Base-by-base conservation (phyloP, 1,140 invertebrate genomes). In the Cardiocondyla obscurior region DNA sequence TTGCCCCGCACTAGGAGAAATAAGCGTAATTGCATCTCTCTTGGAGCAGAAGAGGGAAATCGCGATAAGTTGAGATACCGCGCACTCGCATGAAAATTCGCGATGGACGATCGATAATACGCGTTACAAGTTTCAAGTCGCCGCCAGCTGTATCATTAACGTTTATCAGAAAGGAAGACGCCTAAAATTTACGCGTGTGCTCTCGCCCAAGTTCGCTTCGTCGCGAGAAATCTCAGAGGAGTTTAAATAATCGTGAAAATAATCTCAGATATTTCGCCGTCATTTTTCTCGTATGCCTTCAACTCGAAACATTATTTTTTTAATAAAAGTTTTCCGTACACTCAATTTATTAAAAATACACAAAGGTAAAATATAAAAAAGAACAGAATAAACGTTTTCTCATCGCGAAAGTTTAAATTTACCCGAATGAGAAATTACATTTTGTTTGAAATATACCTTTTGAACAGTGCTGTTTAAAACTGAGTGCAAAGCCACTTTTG, bases 1-100 rank as follows among this genome's bases (percentile, higher is more conserved):
- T 84, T 46, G 28, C 46, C 57, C n/a, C 19, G 39, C 42, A 72
- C 33, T 36, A 58, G 14, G 55, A 49, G 72, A 76, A 76, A 62
- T 64, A 58, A 76, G 64, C 19, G 39, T 62, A 74, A 22, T 44
- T 74, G 55, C 36, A 73, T 33, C 28, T 76, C 28, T 76, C 28
- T 22, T 58, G 55, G 28, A 44, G 28, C 19, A 49, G 22, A 55
- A 10, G 33, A 39, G 57, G 57, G 49, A 76, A 76, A 64, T 49
- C n/a, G 19, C 39, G 12, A 42, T 73, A 57, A 57, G 16, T 74
- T 46, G 12, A 60, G 70, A 44, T 74, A 60, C 22, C 19, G 53
- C 33, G 69, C 39, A 28, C 33, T 70, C 33, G 19, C 22, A 73
- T 46, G 55, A 74, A 62, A 42, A 62, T 74, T 30, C n/a, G 39